Evolutionary conservation across 2,113 vertebrate genomes (phyloP), one percentile per base, ranked within the genome.

Genomic region (Callopanchax toddi): DNA sequence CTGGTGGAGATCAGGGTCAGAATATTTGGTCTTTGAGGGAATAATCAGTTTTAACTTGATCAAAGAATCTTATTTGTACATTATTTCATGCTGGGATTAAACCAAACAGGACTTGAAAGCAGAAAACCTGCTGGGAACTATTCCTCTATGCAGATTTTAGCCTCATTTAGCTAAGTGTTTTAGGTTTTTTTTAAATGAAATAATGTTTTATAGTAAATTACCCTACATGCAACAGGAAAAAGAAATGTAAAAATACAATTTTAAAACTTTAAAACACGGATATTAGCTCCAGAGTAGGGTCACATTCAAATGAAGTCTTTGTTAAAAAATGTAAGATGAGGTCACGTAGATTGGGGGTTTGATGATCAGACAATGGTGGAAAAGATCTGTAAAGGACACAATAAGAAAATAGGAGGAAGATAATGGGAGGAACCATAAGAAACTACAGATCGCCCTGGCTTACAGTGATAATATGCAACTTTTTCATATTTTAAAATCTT

Each of bases 191-290:
- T 50, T 16, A 29, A 20, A 11, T 11, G 12, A 6, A 48, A 48
- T 1, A 48, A 45, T 48, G 8, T 11, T 6, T 18, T 32, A 5
- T 11, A 13, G 22, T 48, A 22, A 1, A 1, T 48, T 48, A 5
- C 16, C 13, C 5, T 21, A 12, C 45, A 23, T 46, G 25, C 45
- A 50, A 46, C 17, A 17, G 18, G 20, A 22, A 12, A n/a, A 6
- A 22, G n/a, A n/a, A n/a, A n/a, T n/a, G n/a, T n/a, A 50, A 5
- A 5, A 3, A n/a, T 1, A 0, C 40, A 0, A 50, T 40, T 40
- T 50, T 23, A 8, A 5, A n/a, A n/a, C n/a, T n/a, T n/a, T n/a
- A n/a, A n/a, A n/a, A n/a, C n/a, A n/a, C n/a, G n/a, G n/a, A n/a
- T n/a, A n/a, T n/a, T n/a, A n/a, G n/a, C n/a, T n/a, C n/a, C n/a